Evolutionary conservation across 1,140 invertebrate genomes (phyloP).

Genomic region (Melitaea cinxia): DNA sequence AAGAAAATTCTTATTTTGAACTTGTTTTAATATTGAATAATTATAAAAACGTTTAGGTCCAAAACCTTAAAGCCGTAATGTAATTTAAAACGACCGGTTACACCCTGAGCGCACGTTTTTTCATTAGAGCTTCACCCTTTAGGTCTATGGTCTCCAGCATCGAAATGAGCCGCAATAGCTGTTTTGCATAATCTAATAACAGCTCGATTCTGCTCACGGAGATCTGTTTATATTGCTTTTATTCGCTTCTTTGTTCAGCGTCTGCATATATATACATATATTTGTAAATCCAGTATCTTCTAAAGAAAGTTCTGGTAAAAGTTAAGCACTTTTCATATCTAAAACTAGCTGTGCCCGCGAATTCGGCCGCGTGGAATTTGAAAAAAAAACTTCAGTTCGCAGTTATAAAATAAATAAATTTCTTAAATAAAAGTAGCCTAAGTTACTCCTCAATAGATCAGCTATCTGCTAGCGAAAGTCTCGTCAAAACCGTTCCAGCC

Average conservation of each 20-base stretch:
- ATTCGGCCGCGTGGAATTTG: background rate
- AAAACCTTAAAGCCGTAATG: background rate
- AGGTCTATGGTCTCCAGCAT: constrained; percentile 17
- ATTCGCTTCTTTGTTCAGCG: background rate
- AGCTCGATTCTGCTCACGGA: constrained; percentile 22
- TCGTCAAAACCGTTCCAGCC: constrained; percentile 22
- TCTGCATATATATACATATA: background rate
- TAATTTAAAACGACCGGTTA: constrained; percentile 1
- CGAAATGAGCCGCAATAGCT: constrained; percentile 12
- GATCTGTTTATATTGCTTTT: constrained; percentile 19
- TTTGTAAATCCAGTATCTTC: background rate
- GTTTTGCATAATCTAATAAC: constrained; percentile 28
- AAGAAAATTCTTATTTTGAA: no score
- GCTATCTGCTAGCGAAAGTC: no score
- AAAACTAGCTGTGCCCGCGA: no score
- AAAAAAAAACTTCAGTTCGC: no score
- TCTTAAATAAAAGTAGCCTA: no score
- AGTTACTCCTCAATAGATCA: no score
- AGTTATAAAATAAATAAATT: no score
- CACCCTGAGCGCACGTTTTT: background rate
- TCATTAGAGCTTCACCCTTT: constrained; percentile 9
- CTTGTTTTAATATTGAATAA: background rate
- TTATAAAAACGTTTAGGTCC: background rate
- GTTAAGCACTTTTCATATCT: no score
- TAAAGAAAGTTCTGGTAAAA: no score